Evolutionary conservation across 92 coral and sea anemone genomes (phyloP), one percentile per base, ranked within the genome.

Genomic region (Actinernus sp.): DNA sequence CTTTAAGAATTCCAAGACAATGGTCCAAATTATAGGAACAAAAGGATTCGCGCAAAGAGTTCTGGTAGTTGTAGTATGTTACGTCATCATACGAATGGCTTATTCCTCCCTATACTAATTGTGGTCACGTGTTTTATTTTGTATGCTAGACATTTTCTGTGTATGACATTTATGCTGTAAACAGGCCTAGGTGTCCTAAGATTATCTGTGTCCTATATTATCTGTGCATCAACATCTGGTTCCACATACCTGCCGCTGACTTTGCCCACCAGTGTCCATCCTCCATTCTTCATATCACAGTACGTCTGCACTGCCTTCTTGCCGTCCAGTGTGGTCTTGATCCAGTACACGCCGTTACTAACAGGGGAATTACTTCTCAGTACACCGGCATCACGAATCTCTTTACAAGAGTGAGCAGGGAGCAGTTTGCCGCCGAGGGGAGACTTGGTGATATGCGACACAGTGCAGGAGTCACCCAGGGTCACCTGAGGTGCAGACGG

Each of bases 231-330:
- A n/a, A n/a, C n/a, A n/a, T n/a, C n/a, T n/a, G n/a, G n/a, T n/a
- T n/a, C n/a, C n/a, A n/a, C n/a, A n/a, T 18, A 45, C 52, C 70
- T 61, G 2, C 97, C 97, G 44, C 90, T 78, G 23, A 91, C 46
- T 74, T 91, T 91, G 20, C 97, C 97, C 43, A 91, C 90, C 47
- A 91, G 85, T n/a, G 93, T 87, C 97, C 97, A 91, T 45, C 97
- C 93, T 24, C 97, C 97, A 43, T 73, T 87, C 11, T 51, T 61
- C 78, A 91, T 84, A 30, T 91, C 97, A 36, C 97, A 91, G 76
- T 58, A 81, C 3, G 97, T 91, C 74, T 73, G 74, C 13, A 36
- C 46, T 7, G 68, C 65, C n/a, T 58, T 57, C 9, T 65, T 52
- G 27, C 73, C 68, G 0, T 28, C n/a, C n/a, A 49, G 72, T 23